Evolutionary conservation across 2,888 invertebrate genomes (phyloP), one percentile per base, ranked within the genome.

Genomic region (Melanargia galathea): DNA sequence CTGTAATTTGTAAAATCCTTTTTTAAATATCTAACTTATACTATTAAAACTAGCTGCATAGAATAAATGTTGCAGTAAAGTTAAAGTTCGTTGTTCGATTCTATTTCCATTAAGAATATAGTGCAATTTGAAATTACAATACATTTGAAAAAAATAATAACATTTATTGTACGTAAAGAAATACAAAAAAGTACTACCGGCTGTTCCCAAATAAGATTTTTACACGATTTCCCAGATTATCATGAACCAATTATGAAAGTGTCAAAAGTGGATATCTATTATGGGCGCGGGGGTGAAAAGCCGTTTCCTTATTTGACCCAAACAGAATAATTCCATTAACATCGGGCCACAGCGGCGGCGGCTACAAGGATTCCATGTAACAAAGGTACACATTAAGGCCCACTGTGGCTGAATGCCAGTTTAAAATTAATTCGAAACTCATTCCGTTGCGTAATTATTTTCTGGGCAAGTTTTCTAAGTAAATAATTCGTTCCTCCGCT

Each of bases 381-480:
- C 64, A 62, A 63, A 65, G 64, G 67, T 62, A 68, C 65, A 64
- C 66, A 66, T 65, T 63, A 66, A 65, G 65, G 65, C 63, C 62
- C 48, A 40, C 51, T 57, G 65, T 56, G 66, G 70, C 68, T 67
- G 71, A 70, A 72, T 65, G 64, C 62, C 57, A 65, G 69, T 70
- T 71, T 69, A 67, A 72, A 71, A 73, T 74, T 70, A 74, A 73
- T 74, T 73, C 63, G 56, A 67, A 70, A 70, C 73, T 71, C 71
- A 68, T 75, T 73, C 70, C 63, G 68, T 66, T 67, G 64, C 66
- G 71, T 74, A 73, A 74, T 75, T 75, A 72, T 74, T 71, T 73
- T 67, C 67, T 56, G 62, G 64, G 59, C 26, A 60, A 68, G 61
- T 68, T 65, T 65, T 48, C 55, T 61, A 60, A 60, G 60, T 67